Percentiles rank a stretch among this genome's conserved stretches.
Conservation (phyloP, 2,888 invertebrate genomes). For the Tethea ocularis region DNA sequence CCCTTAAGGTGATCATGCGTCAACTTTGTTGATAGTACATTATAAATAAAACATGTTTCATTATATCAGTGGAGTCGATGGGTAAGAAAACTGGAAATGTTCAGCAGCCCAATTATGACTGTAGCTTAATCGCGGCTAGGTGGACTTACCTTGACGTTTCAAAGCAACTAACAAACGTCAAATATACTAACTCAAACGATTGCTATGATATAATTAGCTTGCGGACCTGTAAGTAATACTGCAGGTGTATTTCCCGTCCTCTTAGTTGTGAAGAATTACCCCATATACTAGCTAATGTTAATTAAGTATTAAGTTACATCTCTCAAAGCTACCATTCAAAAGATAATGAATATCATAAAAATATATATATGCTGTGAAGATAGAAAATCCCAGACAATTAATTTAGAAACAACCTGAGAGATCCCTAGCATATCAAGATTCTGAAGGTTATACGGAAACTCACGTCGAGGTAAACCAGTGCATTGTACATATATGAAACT, state of each 20-base stretch:
- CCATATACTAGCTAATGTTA: not conserved
- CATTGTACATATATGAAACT: not conserved
- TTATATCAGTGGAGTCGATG: not conserved
- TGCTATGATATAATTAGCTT: not conserved
- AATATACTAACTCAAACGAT: not conserved
- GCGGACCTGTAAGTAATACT: not conserved
- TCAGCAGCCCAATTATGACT: conserved; percentile 5
- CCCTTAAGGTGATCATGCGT: no score
- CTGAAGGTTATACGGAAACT: not conserved
- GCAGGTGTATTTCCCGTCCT: not conserved
- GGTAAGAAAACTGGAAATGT: conserved; percentile 1
- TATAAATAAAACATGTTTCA: conserved; percentile 5
- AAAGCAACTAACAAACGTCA: conserved; percentile 3
- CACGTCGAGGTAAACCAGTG: not conserved
- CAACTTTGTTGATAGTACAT: no score
- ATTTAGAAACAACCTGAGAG: not conserved
- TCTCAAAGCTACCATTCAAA: no score
- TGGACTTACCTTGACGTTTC: not conserved
- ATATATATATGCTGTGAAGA: not conserved
- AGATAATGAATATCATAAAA: not conserved
- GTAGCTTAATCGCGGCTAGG: not conserved
- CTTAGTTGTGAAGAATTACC: not conserved
- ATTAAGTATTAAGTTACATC: not conserved
- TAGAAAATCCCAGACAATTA: not conserved
- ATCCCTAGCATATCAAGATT: not conserved